Evolutionary conservation across 2,888 invertebrate genomes (phyloP).

Genomic region (Lithophane leautieri): DNA sequence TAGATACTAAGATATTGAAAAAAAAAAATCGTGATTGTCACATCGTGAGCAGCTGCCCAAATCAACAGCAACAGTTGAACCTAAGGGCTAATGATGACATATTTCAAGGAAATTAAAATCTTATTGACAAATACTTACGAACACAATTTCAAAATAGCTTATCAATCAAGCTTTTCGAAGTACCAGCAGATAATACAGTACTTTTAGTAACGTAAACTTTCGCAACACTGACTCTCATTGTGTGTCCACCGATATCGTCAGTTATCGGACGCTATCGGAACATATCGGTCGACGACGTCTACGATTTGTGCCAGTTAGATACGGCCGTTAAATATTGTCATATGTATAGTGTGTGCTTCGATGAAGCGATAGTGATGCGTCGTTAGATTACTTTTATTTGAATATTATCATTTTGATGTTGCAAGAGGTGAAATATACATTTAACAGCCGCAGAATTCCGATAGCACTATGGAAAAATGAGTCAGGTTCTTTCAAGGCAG

Average conservation of each 20-base stretch:
- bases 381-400: conserved; percentile 28
- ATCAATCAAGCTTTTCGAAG: conserved; percentile 12
- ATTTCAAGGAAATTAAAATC: not conserved
- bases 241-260: conserved; percentile 55
- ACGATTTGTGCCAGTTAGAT: conserved; percentile 68
- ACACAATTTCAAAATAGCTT: conserved; percentile 6
- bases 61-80: not conserved
- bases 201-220: conserved; percentile 63
- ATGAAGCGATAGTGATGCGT: conserved; percentile 39
- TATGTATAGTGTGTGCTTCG: conserved; percentile 38
- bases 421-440: not conserved
- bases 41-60: not conserved
- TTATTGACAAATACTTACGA: not conserved
- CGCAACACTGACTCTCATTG: conserved; percentile 70
- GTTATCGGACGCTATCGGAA: conserved; percentile 61
- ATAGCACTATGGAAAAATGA: not conserved
- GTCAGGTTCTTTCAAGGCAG: not conserved
- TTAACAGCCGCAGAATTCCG: not conserved
- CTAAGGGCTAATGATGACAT: not conserved
- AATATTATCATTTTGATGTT: conserved; percentile 32
- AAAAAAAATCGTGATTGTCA: not conserved
- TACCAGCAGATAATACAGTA: conserved; percentile 18
- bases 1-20: not conserved
- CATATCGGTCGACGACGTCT: conserved; percentile 67
- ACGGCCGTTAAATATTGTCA: conserved; percentile 56